Base-by-base conservation (phyloP, 2,888 invertebrate genomes). In the Zootermopsis nevadensis region DNA sequence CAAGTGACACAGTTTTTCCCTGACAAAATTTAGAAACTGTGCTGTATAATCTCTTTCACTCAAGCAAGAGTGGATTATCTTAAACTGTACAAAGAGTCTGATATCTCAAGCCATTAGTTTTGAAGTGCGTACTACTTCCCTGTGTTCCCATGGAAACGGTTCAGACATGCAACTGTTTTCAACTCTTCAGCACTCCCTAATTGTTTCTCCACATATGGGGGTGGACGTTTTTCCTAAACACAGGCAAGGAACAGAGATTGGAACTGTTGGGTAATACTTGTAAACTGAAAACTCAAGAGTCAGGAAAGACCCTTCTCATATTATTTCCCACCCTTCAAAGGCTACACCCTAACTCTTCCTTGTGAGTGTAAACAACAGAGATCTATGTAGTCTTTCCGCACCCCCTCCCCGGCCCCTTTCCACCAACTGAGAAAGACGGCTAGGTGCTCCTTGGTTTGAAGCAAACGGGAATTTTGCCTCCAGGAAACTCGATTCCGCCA, bases 121-220 rank as follows among this genome's bases (percentile, higher is more conserved):
- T 69, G 19, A 69, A 69, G 69, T 24, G 31, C 33, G 33, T 19
- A 69, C 69, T 33, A n/a, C 69, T 33, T 19, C 33, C 27, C 4
- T 31, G 31, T 33, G 69, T 69, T 69, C 33, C 69, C 33, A 30
- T 33, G 74, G 33, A 74, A 74, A 74, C 2, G n/a, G 33, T 15
- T 19, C 12, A 31, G 38, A 35, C n/a, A 60, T 27, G 60, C 48
- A 30, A 31, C 74, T 38, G 31, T 15, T 38, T 74, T n/a, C 10
- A 74, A 74, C 35, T 19, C 38, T 74, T 74, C 38, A 74, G 38
- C 74, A 74, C 38, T 74, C 38, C 35, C n/a, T 74, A 74, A 74
- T 38, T 74, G 74, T 74, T 74, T 74, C 35, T 38, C 74, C 74
- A 74, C 74, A 74, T 38, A 74, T 74, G 74, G 74, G 7, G 33